Evolutionary conservation across 2,797 vertebrate genomes (phyloP).

Genomic region (Nyctibius grandis): DNA sequence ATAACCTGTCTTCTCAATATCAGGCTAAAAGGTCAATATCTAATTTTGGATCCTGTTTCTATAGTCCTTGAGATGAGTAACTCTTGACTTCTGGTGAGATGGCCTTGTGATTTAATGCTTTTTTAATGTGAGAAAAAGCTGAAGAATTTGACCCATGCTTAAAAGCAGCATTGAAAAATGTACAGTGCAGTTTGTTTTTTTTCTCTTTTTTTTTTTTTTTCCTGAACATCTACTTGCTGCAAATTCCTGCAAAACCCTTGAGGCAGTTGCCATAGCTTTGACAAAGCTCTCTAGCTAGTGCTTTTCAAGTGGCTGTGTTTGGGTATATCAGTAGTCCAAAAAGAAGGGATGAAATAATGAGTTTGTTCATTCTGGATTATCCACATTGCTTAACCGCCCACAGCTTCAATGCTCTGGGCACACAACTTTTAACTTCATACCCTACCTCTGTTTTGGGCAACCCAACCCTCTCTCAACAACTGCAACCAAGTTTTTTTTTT

Average conservation of each 20-base stretch:
- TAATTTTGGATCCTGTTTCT: slow-evolving; percentile 34
- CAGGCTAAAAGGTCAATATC: slow-evolving; percentile 18
- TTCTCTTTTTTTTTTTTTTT: not conserved
- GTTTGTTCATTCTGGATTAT: not conserved
- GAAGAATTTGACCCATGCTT: not conserved
- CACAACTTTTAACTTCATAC: not conserved
- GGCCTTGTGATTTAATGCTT: not conserved
- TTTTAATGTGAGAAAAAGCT: not conserved
- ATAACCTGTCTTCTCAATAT: not conserved
- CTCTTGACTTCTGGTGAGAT: not conserved
- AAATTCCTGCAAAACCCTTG: not conserved
- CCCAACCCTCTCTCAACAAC: not conserved
- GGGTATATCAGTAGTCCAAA: not conserved
- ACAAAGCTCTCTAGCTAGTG: not conserved
- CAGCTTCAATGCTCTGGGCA: not conserved
- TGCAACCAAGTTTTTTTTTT: not conserved
- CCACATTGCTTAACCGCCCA: not conserved
- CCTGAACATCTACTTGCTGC: not conserved
- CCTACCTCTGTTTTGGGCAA: not conserved
- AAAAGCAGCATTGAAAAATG: not conserved
- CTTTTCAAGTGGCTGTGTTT: not conserved
- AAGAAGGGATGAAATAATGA: not conserved
- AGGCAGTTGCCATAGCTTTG: not conserved
- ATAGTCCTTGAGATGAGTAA: not conserved
- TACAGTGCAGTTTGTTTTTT: not conserved